Conservation (phyloP, 2,888 invertebrate genomes). For the Alviniconcha strummeri region DNA sequence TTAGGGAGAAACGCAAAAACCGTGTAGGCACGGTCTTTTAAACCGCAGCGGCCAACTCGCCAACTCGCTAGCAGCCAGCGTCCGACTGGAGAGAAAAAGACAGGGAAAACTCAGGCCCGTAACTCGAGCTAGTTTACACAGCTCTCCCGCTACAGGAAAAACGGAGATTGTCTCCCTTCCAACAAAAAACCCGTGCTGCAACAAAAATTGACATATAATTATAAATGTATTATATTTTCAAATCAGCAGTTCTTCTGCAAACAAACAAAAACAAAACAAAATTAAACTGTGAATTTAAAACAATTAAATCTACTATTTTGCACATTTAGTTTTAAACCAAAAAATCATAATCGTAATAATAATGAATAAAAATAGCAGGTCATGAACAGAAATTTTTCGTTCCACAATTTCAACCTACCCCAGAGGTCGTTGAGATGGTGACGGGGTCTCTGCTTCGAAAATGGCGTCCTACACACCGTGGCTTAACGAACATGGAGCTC, state of each 20-base stretch:
- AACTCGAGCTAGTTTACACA: too few relatives aligned
- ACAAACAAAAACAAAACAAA: neutral
- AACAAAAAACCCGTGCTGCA: too few relatives aligned
- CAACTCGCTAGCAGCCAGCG: too few relatives aligned
- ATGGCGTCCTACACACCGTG: slow-evolving; percentile 51
- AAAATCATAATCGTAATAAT: neutral
- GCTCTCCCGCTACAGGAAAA: too few relatives aligned
- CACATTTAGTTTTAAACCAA: neutral
- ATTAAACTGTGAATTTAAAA: neutral
- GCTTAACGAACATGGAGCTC: slow-evolving; percentile 51
- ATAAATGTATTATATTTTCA: too few relatives aligned
- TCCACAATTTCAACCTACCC: neutral
- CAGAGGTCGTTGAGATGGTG: slow-evolving; percentile 45
- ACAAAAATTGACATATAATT: too few relatives aligned
- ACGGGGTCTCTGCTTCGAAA: slow-evolving; percentile 46
- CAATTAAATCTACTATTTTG: neutral
- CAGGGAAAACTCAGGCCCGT: too few relatives aligned
- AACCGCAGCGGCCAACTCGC: too few relatives aligned
- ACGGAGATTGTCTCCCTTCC: too few relatives aligned
- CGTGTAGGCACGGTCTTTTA: too few relatives aligned
- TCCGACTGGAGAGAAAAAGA: too few relatives aligned
- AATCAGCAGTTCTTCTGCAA: neutral
- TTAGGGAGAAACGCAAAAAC: too few relatives aligned
- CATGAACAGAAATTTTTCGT: neutral
- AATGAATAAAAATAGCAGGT: neutral